Evolutionary conservation across 2,888 invertebrate species (phyloP).

Genomic region (Dicycla oo): DNA sequence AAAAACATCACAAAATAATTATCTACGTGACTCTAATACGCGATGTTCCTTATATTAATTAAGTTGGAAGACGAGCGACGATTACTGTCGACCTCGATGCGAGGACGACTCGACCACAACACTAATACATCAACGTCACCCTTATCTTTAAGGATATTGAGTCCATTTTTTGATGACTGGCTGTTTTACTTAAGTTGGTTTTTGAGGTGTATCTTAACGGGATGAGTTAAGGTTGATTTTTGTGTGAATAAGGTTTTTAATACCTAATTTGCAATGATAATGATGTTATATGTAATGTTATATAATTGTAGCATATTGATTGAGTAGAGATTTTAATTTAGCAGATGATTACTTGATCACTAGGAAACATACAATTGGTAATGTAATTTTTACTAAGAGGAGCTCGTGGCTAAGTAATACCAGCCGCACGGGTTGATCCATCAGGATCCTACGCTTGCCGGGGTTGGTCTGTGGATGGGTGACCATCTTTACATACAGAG

Average conservation of each 20-base stretch:
- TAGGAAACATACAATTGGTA: too few species aligned
- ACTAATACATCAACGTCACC: conserved; percentile 39
- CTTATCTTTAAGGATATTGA: conserved; percentile 38
- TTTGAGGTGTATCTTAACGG: conserved; percentile 6
- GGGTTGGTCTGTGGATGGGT: too few species aligned
- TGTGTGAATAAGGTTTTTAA: conserved; percentile 1
- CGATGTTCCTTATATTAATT: conserved; percentile 59
- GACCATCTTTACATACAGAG: too few species aligned
- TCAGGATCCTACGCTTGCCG: too few species aligned
- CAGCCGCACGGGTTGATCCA: too few species aligned
- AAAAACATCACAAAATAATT: conserved; percentile 6
- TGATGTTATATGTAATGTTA: conserved; percentile 20
- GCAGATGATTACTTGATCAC: not conserved
- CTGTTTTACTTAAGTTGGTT: conserved; percentile 3
- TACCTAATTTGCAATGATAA: conserved; percentile 34
- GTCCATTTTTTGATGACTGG: conserved; percentile 26
- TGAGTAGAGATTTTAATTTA: not conserved
- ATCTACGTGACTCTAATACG: conserved; percentile 4
- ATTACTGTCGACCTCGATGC: conserved; percentile 62
- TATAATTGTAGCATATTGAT: conserved; percentile 17
- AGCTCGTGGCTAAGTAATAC: too few species aligned
- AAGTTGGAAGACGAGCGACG: conserved; percentile 59
- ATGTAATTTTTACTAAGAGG: too few species aligned
- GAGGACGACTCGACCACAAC: conserved; percentile 48
- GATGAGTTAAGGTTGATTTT: conserved; percentile 27